A percentile compares a stretch with the other conserved stretches of the same genome.
These are phyloP conservation scores for Parnassius orleans DNA, from an alignment of 2,888 invertebrate genomes.

Conservation along the genomic window DNA sequence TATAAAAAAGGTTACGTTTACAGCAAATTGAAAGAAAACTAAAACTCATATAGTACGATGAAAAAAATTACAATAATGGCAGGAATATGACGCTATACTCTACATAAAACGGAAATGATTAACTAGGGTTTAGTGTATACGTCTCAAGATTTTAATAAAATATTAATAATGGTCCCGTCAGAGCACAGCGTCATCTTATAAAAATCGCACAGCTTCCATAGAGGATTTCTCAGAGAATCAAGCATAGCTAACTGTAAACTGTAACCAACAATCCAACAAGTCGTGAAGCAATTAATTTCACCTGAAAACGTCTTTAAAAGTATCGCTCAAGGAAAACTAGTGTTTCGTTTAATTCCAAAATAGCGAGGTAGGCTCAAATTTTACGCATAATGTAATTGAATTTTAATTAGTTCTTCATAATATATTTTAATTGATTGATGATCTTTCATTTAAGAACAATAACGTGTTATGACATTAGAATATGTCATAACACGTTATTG, in stretches of 20 bases:
- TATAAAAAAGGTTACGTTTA: no score
- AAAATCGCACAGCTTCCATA: slow-evolving; percentile 23
- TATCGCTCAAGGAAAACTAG: slow-evolving; percentile 29
- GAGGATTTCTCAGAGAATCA: not conserved
- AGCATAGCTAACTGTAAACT: slow-evolving; percentile 21
- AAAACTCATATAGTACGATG: no score
- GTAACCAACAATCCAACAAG: slow-evolving; percentile 6
- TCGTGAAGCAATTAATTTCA: slow-evolving; percentile 16
- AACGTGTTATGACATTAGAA: not conserved
- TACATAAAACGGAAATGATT: no score
- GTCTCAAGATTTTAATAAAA: no score
- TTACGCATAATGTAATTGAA: slow-evolving; percentile 10
- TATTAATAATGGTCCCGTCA: not conserved
- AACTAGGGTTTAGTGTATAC: no score
- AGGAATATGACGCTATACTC: no score
- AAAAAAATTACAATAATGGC: no score
- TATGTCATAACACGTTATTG: no score
- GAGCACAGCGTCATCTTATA: not conserved
- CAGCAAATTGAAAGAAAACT: no score
- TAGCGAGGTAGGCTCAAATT: slow-evolving; percentile 1
- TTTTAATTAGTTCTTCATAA: slow-evolving; percentile 10
- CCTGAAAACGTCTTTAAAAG: slow-evolving; percentile 19
- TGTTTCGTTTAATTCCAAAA: slow-evolving; percentile 18
- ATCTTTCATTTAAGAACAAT: not conserved
- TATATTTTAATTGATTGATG: slow-evolving; percentile 7